Percentiles rank a stretch among this genome's conserved stretches.
These are phyloP conservation scores for Otus sunia DNA, from an alignment of 2,113 vertebrate species.

Conservation along the genomic window DNA sequence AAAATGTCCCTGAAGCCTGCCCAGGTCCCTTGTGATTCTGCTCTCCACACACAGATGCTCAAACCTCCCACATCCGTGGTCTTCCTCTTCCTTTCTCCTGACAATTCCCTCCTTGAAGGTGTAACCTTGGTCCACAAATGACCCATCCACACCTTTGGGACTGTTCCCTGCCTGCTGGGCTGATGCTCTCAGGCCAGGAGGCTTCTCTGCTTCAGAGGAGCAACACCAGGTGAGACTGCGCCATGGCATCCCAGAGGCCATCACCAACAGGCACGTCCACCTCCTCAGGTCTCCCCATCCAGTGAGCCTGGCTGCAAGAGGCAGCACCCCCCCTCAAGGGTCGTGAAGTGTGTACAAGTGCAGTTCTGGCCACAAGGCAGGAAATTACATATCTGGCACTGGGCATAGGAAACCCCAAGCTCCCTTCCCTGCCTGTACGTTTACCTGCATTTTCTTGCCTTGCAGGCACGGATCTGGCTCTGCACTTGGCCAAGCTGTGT, in stretches of 20 bases:
- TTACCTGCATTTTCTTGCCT: neutral
- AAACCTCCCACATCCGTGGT: neutral
- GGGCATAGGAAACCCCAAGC: neutral
- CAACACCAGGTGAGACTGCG: too few species aligned
- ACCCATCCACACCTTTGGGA: neutral
- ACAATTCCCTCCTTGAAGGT: neutral
- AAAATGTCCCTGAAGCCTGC: neutral
- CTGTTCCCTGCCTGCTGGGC: neutral
- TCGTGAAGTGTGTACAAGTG: too few species aligned
- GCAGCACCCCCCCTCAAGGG: neutral
- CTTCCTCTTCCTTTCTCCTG: neutral
- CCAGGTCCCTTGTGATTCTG: neutral
- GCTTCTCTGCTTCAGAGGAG: neutral
- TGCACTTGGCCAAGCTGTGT: rapidly evolving
- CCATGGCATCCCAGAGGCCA: neutral
- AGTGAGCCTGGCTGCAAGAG: neutral
- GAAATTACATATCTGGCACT: neutral
- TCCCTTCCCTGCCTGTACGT: neutral
- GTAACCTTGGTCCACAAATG: neutral
- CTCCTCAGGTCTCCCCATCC: neutral
- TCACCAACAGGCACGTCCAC: neutral
- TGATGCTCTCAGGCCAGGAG: neutral
- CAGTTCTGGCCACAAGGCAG: neutral
- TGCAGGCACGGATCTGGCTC: neutral
- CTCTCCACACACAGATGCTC: neutral